A percentile compares a stretch with the other conserved stretches of the same genome.
Conservation (phyloP, 2,113 vertebrate genomes). For the Narcine bancroftii region DNA sequence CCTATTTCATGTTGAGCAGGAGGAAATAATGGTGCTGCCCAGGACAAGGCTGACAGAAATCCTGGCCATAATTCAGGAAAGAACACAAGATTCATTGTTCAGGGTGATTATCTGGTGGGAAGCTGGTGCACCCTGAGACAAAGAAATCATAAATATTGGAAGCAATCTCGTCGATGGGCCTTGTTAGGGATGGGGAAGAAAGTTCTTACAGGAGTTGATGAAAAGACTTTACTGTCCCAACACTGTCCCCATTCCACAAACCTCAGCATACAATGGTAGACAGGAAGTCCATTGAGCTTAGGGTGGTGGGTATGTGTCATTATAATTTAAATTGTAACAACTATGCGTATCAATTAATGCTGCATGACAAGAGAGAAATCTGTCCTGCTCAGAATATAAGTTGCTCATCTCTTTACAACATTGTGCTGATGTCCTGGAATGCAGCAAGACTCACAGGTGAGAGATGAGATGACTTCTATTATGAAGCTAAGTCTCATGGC, state of each 20-base stretch:
- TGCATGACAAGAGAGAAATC: not conserved
- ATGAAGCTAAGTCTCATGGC: not conserved
- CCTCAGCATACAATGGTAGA: not conserved
- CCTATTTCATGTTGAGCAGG: not conserved
- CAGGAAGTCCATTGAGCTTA: not conserved
- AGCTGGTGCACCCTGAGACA: not conserved
- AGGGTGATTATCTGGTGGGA: not conserved
- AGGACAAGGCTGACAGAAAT: not conserved
- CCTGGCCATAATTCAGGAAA: not conserved
- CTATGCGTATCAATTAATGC: not conserved
- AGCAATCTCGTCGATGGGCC: not conserved
- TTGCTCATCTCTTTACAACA: too few relatives aligned
- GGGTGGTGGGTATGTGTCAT: not conserved
- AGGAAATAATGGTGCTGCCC: too few relatives aligned
- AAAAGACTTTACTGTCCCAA: not conserved
- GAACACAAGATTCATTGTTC: not conserved
- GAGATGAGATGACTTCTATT: not conserved
- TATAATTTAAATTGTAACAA: not conserved
- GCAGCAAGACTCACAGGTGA: not conserved
- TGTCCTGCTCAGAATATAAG: not conserved
- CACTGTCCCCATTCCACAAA: not conserved
- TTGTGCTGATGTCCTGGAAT: not conserved
- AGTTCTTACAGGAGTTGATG: too few relatives aligned
- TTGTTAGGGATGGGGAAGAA: not conserved
- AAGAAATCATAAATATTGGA: not conserved